Evolutionary conservation across 92 coral and sea anemone species (phyloP).

Genomic region (Ricordea florida): DNA sequence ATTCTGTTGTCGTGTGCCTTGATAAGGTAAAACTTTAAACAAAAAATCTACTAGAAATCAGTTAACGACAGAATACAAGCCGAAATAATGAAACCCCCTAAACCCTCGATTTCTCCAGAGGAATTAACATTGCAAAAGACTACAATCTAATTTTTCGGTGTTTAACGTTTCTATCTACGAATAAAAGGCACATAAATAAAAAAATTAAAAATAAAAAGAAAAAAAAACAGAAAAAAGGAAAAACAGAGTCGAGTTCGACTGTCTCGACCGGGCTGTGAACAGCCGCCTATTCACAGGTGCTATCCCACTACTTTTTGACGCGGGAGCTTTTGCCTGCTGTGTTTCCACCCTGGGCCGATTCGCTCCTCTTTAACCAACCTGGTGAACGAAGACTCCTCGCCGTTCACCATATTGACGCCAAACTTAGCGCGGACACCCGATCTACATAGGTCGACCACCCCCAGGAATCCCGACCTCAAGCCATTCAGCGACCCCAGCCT

Average conservation of each 20-base stretch:
- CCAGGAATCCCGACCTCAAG: conserved; percentile 91
- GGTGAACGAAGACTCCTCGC: conserved; percentile 76
- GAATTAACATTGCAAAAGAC: too few relatives aligned
- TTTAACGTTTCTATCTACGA: too few relatives aligned
- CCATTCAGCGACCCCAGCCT: conserved; percentile 82
- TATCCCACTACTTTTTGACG: conserved; percentile 99
- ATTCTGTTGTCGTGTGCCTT: too few relatives aligned
- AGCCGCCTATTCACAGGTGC: conserved; percentile 98
- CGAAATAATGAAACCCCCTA: too few relatives aligned
- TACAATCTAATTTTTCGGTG: too few relatives aligned
- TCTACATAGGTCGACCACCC: conserved; percentile 85
- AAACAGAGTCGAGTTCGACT: conserved; percentile 76
- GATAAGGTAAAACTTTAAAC: too few relatives aligned
- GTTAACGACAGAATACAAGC: too few relatives aligned
- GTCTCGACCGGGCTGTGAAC: conserved; percentile 87
- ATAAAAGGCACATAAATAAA: too few relatives aligned
- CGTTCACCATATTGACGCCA: conserved; percentile 95
- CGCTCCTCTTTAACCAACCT: conserved; percentile 99
- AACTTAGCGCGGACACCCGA: conserved; percentile 99
- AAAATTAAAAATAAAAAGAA: too few relatives aligned
- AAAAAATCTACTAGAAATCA: too few relatives aligned
- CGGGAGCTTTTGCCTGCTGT: conserved; percentile 99
- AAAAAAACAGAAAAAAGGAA: too few relatives aligned
- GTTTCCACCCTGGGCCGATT: conserved; percentile 99
- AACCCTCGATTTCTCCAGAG: too few relatives aligned